Conservation (phyloP, 2,888 invertebrate genomes). For the Blastobasis adustella region DNA sequence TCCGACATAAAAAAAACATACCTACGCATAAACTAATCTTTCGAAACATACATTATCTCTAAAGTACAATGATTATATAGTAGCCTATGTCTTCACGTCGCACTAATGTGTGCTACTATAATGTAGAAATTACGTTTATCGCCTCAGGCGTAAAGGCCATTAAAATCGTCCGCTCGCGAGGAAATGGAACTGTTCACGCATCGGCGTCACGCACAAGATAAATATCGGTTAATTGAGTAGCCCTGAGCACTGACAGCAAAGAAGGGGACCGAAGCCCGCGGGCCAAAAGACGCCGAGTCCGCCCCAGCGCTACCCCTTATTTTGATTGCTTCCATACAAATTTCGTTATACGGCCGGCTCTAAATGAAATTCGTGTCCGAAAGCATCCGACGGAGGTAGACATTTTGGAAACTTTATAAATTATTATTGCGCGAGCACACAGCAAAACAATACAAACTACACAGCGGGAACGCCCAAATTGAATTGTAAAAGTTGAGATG, state of each 20-base stretch:
- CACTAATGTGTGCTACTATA: no score
- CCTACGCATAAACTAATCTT: no score
- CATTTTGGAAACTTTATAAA: slow-evolving; percentile 53
- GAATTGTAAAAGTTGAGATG: slow-evolving; percentile 45
- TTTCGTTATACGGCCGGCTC: slow-evolving; percentile 46
- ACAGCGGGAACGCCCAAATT: slow-evolving; percentile 39
- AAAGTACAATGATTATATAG: no score
- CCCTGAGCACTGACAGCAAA: slow-evolving; percentile 31
- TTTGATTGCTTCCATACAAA: slow-evolving; percentile 63
- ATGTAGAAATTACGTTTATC: no score
- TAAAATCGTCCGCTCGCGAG: no score
- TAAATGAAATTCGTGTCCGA: slow-evolving; percentile 53
- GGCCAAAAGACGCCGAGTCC: background rate
- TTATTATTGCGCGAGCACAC: slow-evolving; percentile 43
- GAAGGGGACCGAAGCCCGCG: background rate
- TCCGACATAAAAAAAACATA: no score
- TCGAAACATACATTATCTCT: no score
- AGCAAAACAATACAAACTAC: slow-evolving; percentile 50
- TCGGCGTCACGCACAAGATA: no score
- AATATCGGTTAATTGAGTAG: background rate
- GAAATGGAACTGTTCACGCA: no score
- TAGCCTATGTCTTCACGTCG: no score
- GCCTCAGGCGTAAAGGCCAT: no score
- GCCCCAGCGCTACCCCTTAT: slow-evolving; percentile 34
- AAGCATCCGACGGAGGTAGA: slow-evolving; percentile 37